Evolutionary conservation across 2,888 invertebrate species (phyloP).

Genomic region (Eilema depressum): DNA sequence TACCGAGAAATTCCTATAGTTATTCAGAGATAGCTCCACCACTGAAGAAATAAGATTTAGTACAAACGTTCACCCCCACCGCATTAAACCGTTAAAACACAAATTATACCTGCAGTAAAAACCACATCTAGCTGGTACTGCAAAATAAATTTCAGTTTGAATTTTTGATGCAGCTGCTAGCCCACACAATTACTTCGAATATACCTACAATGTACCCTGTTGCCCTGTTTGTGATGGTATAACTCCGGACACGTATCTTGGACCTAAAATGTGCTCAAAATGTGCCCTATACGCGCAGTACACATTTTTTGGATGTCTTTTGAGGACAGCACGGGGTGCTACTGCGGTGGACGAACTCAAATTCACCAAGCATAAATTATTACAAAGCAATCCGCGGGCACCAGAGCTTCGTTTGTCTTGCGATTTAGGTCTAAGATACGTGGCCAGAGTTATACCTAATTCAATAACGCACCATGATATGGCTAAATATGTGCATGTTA

Average conservation of each 20-base stretch:
- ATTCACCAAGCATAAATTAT: too few species aligned
- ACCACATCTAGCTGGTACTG: neutral
- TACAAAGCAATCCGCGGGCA: too few species aligned
- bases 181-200: constrained; percentile 21
- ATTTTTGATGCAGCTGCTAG: constrained; percentile 18
- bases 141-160: constrained; percentile 7
- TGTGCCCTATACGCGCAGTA: too few species aligned
- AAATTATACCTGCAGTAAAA: constrained; percentile 3
- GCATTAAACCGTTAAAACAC: constrained; percentile 1
- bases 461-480: constrained; percentile 25
- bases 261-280: too few species aligned
- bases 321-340: too few species aligned
- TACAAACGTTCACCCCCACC: neutral
- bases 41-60: neutral
- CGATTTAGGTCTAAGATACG: too few species aligned
- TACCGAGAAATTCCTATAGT: too few species aligned
- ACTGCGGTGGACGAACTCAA: too few species aligned
- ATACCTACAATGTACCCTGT: neutral
- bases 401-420: too few species aligned
- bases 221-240: constrained; percentile 16
- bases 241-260: neutral
- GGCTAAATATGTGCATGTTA: constrained; percentile 13
- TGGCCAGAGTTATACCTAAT: constrained; percentile 34
- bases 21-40: neutral
- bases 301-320: too few species aligned